phyloP scores from a whole-genome alignment of 2,888 invertebrate species.

The Matsumyia berberina region DNA sequence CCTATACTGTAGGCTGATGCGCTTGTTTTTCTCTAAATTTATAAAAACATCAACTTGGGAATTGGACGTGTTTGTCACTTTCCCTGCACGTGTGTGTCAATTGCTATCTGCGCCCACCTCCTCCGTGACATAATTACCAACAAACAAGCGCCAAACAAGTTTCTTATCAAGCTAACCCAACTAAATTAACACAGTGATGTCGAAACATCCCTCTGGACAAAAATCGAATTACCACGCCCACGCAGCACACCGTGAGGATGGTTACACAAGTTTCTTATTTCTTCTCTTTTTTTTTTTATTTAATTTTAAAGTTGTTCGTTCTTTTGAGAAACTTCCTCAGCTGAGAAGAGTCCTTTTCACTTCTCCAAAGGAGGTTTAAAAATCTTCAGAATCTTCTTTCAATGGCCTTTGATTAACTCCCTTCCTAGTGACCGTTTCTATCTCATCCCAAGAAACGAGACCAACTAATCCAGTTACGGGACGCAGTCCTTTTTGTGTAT shows the following conservation, averaged over 20 bases:
- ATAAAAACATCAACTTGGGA: too few species aligned
- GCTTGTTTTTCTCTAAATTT: too few species aligned
- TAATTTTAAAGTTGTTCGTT: slow-evolving; percentile 3
- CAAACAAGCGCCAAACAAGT: neutral
- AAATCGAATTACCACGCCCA: neutral
- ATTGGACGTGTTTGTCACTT: too few species aligned
- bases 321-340: neutral
- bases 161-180: neutral
- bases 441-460: slow-evolving; percentile 31
- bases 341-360: too few species aligned
- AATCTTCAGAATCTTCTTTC: slow-evolving; percentile 16
- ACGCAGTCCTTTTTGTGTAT: slow-evolving; percentile 50
- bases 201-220: neutral
- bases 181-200: neutral
- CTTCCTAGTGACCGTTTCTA: slow-evolving; percentile 38
- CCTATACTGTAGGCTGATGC: too few species aligned
- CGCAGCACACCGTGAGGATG: neutral
- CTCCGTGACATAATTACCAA: neutral
- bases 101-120: too few species aligned
- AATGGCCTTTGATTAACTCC: slow-evolving; percentile 51
- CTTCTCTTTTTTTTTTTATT: neutral
- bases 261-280: neutral
- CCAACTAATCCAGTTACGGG: slow-evolving; percentile 60
- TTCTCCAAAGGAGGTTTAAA: neutral
- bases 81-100: too few species aligned